These are phyloP conservation scores for Tamias sibiricus DNA, from an alignment of 2,113 vertebrate species.

Conservation along the genomic window DNA sequence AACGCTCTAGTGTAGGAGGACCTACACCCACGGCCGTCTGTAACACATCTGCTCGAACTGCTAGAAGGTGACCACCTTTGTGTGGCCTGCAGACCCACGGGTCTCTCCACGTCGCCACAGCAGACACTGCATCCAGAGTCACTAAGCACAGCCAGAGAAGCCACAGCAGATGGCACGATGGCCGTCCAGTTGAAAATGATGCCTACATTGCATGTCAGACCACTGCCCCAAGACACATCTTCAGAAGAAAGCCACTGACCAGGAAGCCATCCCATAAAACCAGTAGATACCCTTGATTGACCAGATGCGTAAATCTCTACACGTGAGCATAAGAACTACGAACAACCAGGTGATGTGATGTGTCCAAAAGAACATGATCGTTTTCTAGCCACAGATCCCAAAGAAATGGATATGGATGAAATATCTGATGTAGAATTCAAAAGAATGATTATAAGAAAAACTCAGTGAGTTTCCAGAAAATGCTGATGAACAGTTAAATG, in stretches of 20 bases:
- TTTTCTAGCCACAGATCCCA: not conserved
- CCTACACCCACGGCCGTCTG: no score
- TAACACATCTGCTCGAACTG: no score
- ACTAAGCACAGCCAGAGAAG: not conserved
- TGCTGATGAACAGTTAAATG: not conserved
- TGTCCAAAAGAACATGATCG: not conserved
- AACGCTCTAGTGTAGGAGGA: not conserved
- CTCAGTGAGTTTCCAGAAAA: not conserved
- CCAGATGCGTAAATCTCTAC: not conserved
- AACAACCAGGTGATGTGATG: not conserved
- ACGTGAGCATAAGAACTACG: not conserved
- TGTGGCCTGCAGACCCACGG: not conserved
- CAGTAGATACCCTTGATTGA: not conserved
- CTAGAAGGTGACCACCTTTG: no score
- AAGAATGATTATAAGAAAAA: not conserved
- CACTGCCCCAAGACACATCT: no score
- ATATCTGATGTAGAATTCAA: no score
- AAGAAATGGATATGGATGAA: no score
- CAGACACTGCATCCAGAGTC: not conserved
- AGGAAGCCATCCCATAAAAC: not conserved
- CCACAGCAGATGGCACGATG: not conserved
- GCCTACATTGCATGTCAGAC: no score
- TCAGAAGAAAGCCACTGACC: not conserved
- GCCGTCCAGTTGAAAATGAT: no score
- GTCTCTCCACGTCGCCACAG: no score